phyloP scores from a whole-genome alignment of 1,140 invertebrate species.

The Cyphomyrmex costatus region DNA sequence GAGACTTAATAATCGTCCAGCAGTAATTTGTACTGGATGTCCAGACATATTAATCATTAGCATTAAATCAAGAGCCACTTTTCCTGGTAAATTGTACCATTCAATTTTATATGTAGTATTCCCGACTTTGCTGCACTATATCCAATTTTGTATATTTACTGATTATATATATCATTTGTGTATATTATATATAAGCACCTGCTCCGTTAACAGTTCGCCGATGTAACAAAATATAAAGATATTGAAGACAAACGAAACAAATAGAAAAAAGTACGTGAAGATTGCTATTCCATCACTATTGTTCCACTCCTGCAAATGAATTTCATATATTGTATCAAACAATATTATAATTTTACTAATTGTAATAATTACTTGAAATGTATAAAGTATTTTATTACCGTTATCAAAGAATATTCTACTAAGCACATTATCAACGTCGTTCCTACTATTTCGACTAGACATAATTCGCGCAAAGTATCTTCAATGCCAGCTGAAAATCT shows the following conservation, averaged over 20 bases:
- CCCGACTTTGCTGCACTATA: conserved; percentile 66
- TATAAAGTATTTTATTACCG: conserved; percentile 58
- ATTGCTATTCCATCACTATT: conserved; percentile 63
- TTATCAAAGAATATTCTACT: conserved; percentile 52
- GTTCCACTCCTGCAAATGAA: conserved; percentile 71
- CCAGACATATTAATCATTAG: conserved; percentile 71
- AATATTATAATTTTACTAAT: too few relatives aligned
- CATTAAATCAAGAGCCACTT: conserved; percentile 64
- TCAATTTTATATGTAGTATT: conserved; percentile 67
- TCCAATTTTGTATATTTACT: conserved; percentile 12
- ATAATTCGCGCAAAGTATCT: conserved; percentile 63
- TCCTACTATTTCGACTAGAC: conserved; percentile 59
- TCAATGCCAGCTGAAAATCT: conserved; percentile 59
- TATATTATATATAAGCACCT: conserved; percentile 62
- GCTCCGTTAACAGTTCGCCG: conserved; percentile 70
- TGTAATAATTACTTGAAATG: background rate
- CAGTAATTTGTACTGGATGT: conserved; percentile 72
- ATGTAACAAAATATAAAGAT: conserved; percentile 77
- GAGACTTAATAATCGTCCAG: conserved; percentile 72
- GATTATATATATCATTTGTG: background rate
- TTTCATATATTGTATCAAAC: background rate
- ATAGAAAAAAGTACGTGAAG: conserved; percentile 69
- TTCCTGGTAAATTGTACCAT: conserved; percentile 72
- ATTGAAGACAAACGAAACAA: conserved; percentile 74
- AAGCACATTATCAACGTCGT: conserved; percentile 67